Base-by-base conservation (phyloP, 2,888 invertebrate genomes). In the Hetaerina titia region DNA sequence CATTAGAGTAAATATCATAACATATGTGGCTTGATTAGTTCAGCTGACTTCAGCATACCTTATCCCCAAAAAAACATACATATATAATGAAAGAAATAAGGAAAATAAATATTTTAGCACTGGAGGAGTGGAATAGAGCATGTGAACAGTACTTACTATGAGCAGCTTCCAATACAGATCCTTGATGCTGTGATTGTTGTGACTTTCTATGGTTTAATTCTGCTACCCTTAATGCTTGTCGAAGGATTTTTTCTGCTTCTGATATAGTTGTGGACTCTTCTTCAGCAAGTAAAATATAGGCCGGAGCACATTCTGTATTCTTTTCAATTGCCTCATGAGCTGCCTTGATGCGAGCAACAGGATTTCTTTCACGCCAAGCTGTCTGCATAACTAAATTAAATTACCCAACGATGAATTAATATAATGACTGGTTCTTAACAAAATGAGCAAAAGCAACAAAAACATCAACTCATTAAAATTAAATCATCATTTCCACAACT, bases 341-440 rank as follows among this genome's bases (percentile, higher is more conserved):
- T n/a, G 98, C 98, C 97, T 99, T 98, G 95, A 99, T 98, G 95
- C 99, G 97, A 81, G 98, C 98, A 95, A 98, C 98, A 0, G 99
- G 99, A 97, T 99, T 99, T 90, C 99, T 97, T 97, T 99, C 99
- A 96, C 99, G 97, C 99, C 99, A 99, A 25, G 99, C 99, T 95
- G 99, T 99, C 97, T 99, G 98, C 99, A 99, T 99, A 96, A 99
- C 97, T 97, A 96, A n/a, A 96, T 96, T 95, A 95, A 95, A 94
- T 95, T 15, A 45, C 2, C 45, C 45, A 56, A 45, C 60, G 15
- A 90, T 22, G 56, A 95, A 56, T 22, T 87, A 31, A 13, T 87
- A 19, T 31, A 13, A 6, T 19, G 25, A 60, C 1, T 60, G 60
- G 60, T 60, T 31, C 25, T 11, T 19, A 31, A 31, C 11, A 31